phyloP scores from a whole-genome alignment of 2,797 vertebrate genomes.

The Protosalanx chinensis region DNA sequence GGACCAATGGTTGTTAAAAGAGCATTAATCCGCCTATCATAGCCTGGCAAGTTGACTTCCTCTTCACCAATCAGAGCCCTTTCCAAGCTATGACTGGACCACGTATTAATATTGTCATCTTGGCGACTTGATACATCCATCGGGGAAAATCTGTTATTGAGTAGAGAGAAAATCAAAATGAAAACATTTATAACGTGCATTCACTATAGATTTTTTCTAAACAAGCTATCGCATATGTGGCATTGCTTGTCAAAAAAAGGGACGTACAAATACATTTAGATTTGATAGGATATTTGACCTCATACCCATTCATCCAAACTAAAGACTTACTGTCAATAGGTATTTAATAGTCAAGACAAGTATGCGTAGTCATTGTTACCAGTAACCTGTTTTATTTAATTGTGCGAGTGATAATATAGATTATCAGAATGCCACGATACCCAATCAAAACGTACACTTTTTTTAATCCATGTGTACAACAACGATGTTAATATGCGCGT shows the following conservation, averaged over 20 bases:
- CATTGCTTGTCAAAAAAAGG: background rate
- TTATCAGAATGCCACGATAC: slow-evolving; percentile 63
- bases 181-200: no score
- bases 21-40: slow-evolving; percentile 23
- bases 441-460: slow-evolving; percentile 58
- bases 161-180: no score
- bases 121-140: background rate
- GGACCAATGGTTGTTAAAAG: slow-evolving; percentile 59
- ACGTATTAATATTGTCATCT: background rate
- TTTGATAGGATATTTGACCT: background rate
- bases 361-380: slow-evolving; percentile 36
- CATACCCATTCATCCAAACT: no score
- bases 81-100: background rate
- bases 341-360: background rate
- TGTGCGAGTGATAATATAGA: slow-evolving; percentile 60
- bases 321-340: no score
- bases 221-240: no score
- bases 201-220: no score
- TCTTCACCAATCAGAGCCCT: slow-evolving; percentile 1
- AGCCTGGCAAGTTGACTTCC: slow-evolving; percentile 22
- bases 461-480: slow-evolving; percentile 56
- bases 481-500: slow-evolving; percentile 67
- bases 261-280: background rate
- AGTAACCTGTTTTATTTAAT: slow-evolving; percentile 66
- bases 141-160: no score